phyloP scores from a whole-genome alignment of 2,797 vertebrate species.

The Sebastiscus tertius region DNA sequence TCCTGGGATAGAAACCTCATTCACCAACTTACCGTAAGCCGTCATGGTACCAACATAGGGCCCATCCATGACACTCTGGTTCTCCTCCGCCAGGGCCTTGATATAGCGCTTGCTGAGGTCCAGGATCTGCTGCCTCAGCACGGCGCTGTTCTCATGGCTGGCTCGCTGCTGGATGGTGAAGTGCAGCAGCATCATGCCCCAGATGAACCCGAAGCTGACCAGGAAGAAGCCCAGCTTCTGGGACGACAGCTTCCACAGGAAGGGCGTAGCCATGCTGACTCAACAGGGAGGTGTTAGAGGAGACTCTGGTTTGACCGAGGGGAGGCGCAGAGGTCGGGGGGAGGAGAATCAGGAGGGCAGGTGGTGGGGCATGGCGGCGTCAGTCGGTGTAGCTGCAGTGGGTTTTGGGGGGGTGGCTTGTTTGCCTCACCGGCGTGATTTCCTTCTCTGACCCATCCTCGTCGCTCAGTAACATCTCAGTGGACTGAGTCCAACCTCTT shows the following conservation, averaged over 20 bases:
- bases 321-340: background rate
- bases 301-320: constrained; percentile 5
- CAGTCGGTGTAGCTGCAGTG: constrained; percentile 10
- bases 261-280: constrained; percentile 89
- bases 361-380: constrained; percentile 64
- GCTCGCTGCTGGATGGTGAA: constrained; percentile 98
- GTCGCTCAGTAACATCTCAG: constrained; percentile 48
- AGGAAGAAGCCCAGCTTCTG: constrained; percentile 99
- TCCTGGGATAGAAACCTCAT: background rate
- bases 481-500: constrained; percentile 3
- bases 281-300: background rate
- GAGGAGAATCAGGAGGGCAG: constrained; percentile 69
- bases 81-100: constrained; percentile 97
- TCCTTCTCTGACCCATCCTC: constrained; percentile 63
- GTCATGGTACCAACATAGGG: constrained; percentile 99
- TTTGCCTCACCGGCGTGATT: constrained; percentile 45
- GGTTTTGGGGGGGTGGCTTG: background rate
- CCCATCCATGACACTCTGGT: constrained; percentile 96
- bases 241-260: constrained; percentile 97
- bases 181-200: constrained; percentile 99
- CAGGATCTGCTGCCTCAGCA: constrained; percentile 97
- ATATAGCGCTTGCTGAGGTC: constrained; percentile 99
- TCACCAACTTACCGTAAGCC: constrained; percentile 89
- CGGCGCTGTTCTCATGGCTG: constrained; percentile 93
- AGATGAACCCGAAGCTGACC: constrained; percentile 99